phyloP scores from a whole-genome alignment of 2,113 vertebrate species.

The Callospermophilus lateralis region DNA sequence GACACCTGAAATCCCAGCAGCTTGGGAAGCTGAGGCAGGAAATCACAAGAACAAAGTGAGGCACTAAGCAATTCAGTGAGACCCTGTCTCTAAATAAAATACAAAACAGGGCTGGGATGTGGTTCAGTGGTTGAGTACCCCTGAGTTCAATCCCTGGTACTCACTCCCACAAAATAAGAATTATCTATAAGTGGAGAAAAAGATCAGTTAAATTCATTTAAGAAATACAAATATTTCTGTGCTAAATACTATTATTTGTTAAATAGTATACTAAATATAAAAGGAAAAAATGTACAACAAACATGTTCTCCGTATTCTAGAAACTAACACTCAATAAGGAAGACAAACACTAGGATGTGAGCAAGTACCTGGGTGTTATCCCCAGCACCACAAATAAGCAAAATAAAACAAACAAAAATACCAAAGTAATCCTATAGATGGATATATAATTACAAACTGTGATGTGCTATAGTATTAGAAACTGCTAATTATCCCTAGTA shows the following conservation, averaged over 20 bases:
- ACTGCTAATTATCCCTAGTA: slow-evolving; percentile 40
- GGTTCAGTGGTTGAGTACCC: too few species aligned
- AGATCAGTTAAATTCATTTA: slow-evolving; percentile 41
- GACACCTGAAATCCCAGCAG: too few species aligned
- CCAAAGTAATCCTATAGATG: background rate
- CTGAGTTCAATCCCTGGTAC: too few species aligned
- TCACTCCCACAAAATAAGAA: background rate
- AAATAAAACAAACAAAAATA: background rate
- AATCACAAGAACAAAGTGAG: too few species aligned
- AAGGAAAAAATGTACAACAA: slow-evolving; percentile 55
- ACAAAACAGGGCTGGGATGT: too few species aligned
- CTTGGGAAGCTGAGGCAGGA: too few species aligned
- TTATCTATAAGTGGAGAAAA: slow-evolving; percentile 41
- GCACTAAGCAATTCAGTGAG: too few species aligned
- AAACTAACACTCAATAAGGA: slow-evolving; percentile 50
- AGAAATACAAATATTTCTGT: slow-evolving; percentile 41
- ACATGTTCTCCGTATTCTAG: background rate
- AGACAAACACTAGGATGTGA: background rate
- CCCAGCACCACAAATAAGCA: background rate
- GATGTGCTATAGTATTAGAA: background rate
- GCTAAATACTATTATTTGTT: slow-evolving; percentile 28
- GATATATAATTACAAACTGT: background rate
- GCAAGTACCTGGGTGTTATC: background rate
- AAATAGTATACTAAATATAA: slow-evolving; percentile 42
- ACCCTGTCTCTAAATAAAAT: too few species aligned